phyloP scores from a whole-genome alignment of 2,888 invertebrate genomes.

The Alloplasta piceator region DNA sequence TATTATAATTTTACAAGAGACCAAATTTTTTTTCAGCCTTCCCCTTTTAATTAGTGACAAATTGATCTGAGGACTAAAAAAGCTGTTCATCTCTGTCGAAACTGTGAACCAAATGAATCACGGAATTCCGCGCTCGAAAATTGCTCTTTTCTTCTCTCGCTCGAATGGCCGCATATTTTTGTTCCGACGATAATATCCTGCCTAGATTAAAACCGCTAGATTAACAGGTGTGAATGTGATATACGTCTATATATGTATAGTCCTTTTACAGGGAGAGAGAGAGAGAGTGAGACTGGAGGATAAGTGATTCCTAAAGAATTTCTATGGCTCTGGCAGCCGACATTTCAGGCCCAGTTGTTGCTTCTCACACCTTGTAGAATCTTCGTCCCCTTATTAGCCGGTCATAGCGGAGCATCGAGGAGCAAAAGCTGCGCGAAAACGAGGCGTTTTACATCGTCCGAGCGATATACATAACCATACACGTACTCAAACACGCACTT shows the following conservation, averaged over 20 bases:
- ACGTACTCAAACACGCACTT: slow-evolving; percentile 18
- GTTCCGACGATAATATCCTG: too few relatives aligned
- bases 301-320: slow-evolving; percentile 49
- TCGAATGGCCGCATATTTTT: too few relatives aligned
- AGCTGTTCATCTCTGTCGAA: too few relatives aligned
- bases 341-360: slow-evolving; percentile 54
- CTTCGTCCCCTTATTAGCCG: slow-evolving; percentile 38
- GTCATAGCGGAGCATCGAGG: slow-evolving; percentile 44
- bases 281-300: slow-evolving; percentile 9
- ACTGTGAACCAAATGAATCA: too few relatives aligned
- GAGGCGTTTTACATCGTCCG: slow-evolving; percentile 38
- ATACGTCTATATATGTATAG: not conserved
- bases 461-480: not conserved
- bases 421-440: slow-evolving; percentile 50
- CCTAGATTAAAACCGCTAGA: too few relatives aligned
- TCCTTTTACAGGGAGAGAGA: not conserved
- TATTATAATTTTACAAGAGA: too few relatives aligned
- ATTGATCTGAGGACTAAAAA: too few relatives aligned
- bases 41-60: too few relatives aligned
- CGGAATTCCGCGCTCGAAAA: too few relatives aligned
- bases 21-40: too few relatives aligned
- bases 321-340: slow-evolving; percentile 8
- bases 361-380: slow-evolving; percentile 34
- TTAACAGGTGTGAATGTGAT: slow-evolving; percentile 26
- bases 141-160: too few relatives aligned